Conservation (phyloP, 2,888 invertebrate genomes). For the Apodemia zela region DNA sequence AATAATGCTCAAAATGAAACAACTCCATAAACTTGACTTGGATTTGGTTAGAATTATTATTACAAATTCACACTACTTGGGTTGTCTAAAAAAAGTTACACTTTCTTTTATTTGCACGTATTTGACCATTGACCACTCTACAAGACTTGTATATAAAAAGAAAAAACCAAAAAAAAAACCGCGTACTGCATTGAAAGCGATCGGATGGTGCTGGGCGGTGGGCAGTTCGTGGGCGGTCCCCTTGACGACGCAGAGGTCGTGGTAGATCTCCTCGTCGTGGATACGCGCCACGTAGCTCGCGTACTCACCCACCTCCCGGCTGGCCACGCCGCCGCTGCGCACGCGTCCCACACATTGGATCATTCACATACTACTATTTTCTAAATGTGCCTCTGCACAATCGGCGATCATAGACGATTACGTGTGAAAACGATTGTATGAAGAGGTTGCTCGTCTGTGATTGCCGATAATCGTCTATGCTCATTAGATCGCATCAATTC, state of each 20-base stretch:
- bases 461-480: background rate
- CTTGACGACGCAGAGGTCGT: conserved; percentile 92
- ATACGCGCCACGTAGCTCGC: conserved; percentile 85
- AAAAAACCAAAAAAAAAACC: conserved; percentile 39
- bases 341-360: conserved; percentile 41
- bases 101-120: background rate
- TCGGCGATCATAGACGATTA: background rate
- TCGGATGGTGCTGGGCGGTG: conserved; percentile 51
- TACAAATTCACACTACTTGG: too few species aligned
- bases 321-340: conserved; percentile 52
- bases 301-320: conserved; percentile 81
- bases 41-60: too few species aligned
- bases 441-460: background rate
- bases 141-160: conserved; percentile 24
- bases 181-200: conserved; percentile 75
- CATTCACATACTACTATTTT: conserved; percentile 14
- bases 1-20: too few species aligned
- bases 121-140: background rate
- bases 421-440: background rate
- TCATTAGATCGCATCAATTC: too few species aligned
- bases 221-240: conserved; percentile 74
- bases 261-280: conserved; percentile 95
- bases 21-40: too few species aligned
- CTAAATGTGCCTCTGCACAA: background rate
- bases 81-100: background rate